phyloP scores from a whole-genome alignment of 2,888 invertebrate species.

The Rotaria sp. region DNA sequence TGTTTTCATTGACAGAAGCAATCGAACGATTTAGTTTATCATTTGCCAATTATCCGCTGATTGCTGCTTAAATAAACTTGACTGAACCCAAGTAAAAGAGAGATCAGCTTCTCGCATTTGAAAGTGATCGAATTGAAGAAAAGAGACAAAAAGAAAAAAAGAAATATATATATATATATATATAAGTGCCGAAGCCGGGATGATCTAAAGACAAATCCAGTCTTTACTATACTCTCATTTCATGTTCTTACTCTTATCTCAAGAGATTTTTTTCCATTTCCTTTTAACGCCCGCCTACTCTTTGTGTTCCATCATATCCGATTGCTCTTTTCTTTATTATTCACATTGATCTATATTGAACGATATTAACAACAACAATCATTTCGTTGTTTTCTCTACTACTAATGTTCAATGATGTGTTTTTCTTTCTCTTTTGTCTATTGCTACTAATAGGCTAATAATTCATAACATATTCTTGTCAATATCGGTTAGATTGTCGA shows the following conservation, averaged over 20 bases:
- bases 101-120: slow-evolving; percentile 14
- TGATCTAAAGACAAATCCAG: slow-evolving; percentile 13
- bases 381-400: background rate
- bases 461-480: background rate
- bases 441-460: background rate
- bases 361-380: background rate
- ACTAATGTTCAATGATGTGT: background rate
- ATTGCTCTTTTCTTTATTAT: background rate
- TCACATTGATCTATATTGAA: background rate
- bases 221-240: background rate
- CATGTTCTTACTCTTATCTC: background rate
- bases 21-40: slow-evolving; percentile 18
- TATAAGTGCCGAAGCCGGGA: slow-evolving; percentile 15
- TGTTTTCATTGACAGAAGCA: background rate
- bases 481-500: background rate
- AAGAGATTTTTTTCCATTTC: slow-evolving; percentile 15
- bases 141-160: background rate
- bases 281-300: slow-evolving; percentile 19
- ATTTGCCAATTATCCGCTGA: slow-evolving; percentile 19
- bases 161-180: background rate
- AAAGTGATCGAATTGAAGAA: slow-evolving; percentile 1
- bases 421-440: background rate
- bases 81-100: background rate
- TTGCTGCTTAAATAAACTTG: slow-evolving; percentile 19
- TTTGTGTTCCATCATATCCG: slow-evolving; percentile 12